Evolutionary conservation across 2,888 invertebrate genomes (phyloP).

Genomic region (Metallyticus violacea): DNA sequence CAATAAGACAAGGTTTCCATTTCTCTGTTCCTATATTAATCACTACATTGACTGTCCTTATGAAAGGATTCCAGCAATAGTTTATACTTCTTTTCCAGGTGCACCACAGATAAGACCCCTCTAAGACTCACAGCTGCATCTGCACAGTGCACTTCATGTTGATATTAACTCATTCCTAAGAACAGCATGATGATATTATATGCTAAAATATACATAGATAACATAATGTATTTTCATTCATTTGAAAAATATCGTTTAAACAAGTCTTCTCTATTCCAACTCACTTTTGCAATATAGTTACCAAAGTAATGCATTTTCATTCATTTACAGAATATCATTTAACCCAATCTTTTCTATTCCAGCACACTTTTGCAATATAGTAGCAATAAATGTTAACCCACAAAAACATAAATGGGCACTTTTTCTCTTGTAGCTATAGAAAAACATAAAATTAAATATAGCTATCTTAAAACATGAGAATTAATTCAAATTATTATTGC

Average conservation of each 20-base stretch:
- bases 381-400: neutral
- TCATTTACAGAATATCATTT: neutral
- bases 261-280: neutral
- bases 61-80: neutral
- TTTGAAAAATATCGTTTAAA: neutral
- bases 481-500: too few relatives aligned
- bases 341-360: neutral
- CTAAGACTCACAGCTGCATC: neutral
- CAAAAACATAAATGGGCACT: too few relatives aligned
- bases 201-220: neutral
- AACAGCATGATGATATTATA: neutral
- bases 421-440: too few relatives aligned
- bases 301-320: neutral
- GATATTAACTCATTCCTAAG: neutral
- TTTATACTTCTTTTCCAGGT: neutral
- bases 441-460: too few relatives aligned
- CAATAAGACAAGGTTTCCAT: neutral
- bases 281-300: neutral
- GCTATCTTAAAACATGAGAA: too few relatives aligned
- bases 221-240: neutral
- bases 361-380: neutral
- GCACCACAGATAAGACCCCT: neutral
- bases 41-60: neutral
- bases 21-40: neutral
- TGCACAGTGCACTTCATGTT: neutral